Evolutionary conservation across 1,140 invertebrate genomes (phyloP).

Genomic region (Bombus huntii): DNA sequence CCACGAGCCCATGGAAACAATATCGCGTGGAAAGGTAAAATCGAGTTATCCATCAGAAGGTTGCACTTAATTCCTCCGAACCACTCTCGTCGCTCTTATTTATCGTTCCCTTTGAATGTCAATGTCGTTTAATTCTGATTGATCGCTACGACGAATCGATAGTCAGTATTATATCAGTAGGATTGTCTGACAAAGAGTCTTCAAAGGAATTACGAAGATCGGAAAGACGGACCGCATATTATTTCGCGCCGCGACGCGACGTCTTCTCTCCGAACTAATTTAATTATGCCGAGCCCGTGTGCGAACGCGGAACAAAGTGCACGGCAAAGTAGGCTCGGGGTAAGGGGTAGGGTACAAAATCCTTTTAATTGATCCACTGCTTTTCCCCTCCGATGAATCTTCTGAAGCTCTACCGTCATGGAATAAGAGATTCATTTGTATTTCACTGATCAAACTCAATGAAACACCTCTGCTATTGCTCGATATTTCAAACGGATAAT

Average conservation of each 20-base stretch:
- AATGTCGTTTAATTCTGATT: constrained; percentile 48
- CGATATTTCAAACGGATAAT: background rate
- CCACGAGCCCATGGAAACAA: background rate
- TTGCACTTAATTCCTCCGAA: background rate
- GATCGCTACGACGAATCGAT: constrained; percentile 28
- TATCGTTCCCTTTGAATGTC: constrained; percentile 21
- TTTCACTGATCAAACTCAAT: background rate
- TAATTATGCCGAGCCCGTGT: constrained; percentile 47
- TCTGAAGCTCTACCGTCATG: background rate
- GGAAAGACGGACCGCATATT: constrained; percentile 36
- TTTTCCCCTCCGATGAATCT: background rate
- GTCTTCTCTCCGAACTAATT: constrained; percentile 57
- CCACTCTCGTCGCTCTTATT: constrained; percentile 20
- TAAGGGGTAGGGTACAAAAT: background rate
- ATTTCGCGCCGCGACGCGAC: constrained; percentile 37
- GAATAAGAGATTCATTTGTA: background rate
- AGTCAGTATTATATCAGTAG: constrained; percentile 30
- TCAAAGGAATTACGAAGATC: constrained; percentile 52
- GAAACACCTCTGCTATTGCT: too few relatives aligned
- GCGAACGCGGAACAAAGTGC: background rate
- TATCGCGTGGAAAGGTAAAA: background rate
- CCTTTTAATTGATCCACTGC: constrained; percentile 26
- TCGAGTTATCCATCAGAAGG: constrained; percentile 7
- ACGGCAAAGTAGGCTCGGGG: constrained; percentile 21
- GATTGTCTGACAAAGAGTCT: constrained; percentile 4